Conservation (phyloP, 2,113 vertebrate genomes). For the Calidris pugnax region DNA sequence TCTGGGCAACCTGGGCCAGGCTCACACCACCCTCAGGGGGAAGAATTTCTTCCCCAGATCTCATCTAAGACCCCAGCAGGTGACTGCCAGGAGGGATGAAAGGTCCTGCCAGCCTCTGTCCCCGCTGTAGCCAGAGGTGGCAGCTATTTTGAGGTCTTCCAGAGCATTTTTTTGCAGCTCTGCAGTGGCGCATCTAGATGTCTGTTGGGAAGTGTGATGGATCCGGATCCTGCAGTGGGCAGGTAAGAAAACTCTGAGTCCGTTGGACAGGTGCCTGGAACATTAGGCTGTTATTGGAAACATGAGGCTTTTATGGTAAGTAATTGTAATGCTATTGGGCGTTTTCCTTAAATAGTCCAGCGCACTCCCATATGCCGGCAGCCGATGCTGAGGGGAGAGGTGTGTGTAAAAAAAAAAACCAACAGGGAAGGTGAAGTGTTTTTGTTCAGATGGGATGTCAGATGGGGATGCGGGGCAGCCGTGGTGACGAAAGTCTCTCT, state of each 20-base stretch:
- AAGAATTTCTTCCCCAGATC: no score
- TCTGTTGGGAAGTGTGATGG: not conserved
- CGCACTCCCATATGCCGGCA: not conserved
- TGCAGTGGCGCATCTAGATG: not conserved
- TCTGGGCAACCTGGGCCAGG: no score
- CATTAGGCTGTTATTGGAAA: slow-evolving; percentile 44
- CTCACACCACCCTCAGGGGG: no score
- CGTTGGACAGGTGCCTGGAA: slow-evolving; percentile 55
- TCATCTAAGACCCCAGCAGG: not conserved
- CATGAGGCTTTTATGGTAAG: slow-evolving; percentile 51
- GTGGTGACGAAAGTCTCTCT: not conserved
- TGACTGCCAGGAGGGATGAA: not conserved
- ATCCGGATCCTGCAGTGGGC: not conserved
- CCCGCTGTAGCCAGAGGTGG: not conserved
- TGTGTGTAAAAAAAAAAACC: not conserved
- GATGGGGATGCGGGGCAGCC: rapidly evolving
- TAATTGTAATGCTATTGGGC: slow-evolving; percentile 52
- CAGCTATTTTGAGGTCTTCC: not conserved
- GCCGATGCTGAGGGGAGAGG: not conserved
- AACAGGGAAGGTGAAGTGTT: not conserved
- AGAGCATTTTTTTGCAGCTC: not conserved
- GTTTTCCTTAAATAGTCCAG: slow-evolving; percentile 39
- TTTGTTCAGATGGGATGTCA: not conserved
- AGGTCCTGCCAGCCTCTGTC: not conserved
- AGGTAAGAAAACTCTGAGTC: slow-evolving; percentile 12